Evolutionary conservation across 2,113 vertebrate genomes (phyloP), one percentile per base, ranked within the genome.

Genomic region (Tamias sibiricus): DNA sequence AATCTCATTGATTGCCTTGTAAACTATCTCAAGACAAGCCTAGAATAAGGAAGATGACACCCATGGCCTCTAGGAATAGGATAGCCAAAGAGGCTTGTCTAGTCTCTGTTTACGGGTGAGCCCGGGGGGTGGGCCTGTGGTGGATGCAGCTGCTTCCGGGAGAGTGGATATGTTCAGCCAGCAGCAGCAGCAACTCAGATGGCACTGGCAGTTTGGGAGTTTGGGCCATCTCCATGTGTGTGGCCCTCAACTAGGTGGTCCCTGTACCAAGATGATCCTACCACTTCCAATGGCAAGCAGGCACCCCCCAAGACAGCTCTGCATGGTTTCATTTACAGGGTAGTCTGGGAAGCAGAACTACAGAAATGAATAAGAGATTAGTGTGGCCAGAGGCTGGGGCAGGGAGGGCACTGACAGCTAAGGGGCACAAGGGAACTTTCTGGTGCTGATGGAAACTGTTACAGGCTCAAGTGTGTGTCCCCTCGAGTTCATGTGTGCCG

Each of bases 1-100:
- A n/a, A 68, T 44, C 28, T 64, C 30, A 59, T 52, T n/a, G 64
- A 2, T 71, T 71, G 44, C 28, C 54, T 74, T 84, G 30, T 64
- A 81, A 68, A 89, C 42, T 26, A 69, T 19, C 76, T 72, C 49
- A 90, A 57, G 35, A 97, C 87, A 92, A 52, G 22, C 52, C 44
- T 32, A 2, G 6, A 8, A 19, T 3, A 68, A 49, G 54, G 44
- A 35, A 11, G 57, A 42, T 35, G 13, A 44, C 8, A 62, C 8
- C 19, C 22, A 2, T 52, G 32, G 44, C 59, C 14, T 49, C 52
- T 42, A 90, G 42, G 42, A 77, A 81, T 54, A 47, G 44, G 68
- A 6, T 5, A 42, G 30, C 16, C 16, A n/a, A 52, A 24, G 32
- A 62, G 62, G 49, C 30, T 64, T 42, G 4, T 10, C 66, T 22